These are phyloP conservation scores for Petroica traversi DNA, from an alignment of 2,113 vertebrate genomes.

Conservation along the genomic window DNA sequence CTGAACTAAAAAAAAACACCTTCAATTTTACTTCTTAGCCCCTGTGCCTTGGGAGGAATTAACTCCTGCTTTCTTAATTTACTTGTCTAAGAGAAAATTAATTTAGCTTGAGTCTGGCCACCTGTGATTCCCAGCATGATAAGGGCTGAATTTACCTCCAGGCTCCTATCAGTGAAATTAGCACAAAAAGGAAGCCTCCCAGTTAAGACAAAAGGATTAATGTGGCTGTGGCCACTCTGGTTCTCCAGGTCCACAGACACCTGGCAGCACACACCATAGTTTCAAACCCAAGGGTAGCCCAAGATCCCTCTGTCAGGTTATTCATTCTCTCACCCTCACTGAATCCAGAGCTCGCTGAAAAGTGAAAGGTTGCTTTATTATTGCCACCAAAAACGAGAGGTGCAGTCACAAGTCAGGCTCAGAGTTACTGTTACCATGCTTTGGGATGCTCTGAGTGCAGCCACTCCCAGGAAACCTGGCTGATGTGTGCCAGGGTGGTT, in stretches of 20 bases:
- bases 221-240: not conserved
- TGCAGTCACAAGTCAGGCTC: not conserved
- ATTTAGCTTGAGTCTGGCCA: not conserved
- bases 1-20: not conserved
- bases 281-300: not conserved
- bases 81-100: not conserved
- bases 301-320: not conserved
- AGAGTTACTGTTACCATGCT: rapidly evolving
- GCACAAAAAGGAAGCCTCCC: not conserved
- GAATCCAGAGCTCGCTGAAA: not conserved
- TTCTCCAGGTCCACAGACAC: not conserved
- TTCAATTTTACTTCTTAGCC: not conserved
- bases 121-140: not conserved
- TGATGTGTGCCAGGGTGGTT: rapidly evolving
- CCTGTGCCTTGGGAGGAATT: not conserved
- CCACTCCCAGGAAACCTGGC: not conserved
- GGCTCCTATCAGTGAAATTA: not conserved
- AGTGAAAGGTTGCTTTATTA: not conserved
- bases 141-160: not conserved
- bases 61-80: not conserved
- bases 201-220: not conserved
- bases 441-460: not conserved
- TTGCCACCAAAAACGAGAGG: not conserved
- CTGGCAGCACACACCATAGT: not conserved
- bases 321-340: not conserved